Evolutionary conservation across 2,113 vertebrate genomes (phyloP).

Genomic region (Limanda limanda): DNA sequence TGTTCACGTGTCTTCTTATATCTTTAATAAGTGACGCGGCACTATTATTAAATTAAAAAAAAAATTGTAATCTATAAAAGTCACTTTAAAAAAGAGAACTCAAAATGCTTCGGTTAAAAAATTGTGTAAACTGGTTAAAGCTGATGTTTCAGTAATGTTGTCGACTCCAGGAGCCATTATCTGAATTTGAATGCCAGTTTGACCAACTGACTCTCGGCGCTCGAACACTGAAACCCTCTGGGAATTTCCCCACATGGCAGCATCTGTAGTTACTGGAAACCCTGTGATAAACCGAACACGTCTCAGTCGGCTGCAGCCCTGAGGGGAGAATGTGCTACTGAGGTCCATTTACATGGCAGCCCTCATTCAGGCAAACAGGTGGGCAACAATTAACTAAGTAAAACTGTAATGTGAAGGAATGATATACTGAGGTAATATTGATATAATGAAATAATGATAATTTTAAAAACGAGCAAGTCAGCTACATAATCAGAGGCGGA

Average conservation of each 20-base stretch:
- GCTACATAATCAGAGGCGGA: too few species aligned
- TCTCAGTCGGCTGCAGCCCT: slow-evolving; percentile 18
- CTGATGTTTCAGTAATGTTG: not conserved
- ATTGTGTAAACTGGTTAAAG: not conserved
- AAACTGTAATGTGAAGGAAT: not conserved
- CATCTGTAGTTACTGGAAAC: slow-evolving; percentile 3
- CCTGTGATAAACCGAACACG: slow-evolving; percentile 30
- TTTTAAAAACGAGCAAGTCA: too few species aligned
- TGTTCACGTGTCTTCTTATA: not conserved
- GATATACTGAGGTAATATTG: not conserved
- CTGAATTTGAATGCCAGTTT: slow-evolving; percentile 22
- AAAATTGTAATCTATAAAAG: too few species aligned
- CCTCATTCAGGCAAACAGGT: slow-evolving; percentile 18
- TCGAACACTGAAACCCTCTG: slow-evolving; percentile 19
- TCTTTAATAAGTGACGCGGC: not conserved
- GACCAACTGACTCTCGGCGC: not conserved
- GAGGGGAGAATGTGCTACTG: slow-evolving; percentile 21
- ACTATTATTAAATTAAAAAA: too few species aligned
- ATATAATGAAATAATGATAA: not conserved
- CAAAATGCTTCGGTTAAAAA: not conserved
- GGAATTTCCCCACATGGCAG: slow-evolving; percentile 17
- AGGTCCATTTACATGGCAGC: slow-evolving; percentile 27
- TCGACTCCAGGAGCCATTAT: not conserved
- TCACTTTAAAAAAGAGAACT: not conserved
- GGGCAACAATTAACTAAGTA: slow-evolving; percentile 11